These are phyloP conservation scores for Sphenopsis melanotis DNA, from an alignment of 2,797 vertebrate species.

Conservation along the genomic window DNA sequence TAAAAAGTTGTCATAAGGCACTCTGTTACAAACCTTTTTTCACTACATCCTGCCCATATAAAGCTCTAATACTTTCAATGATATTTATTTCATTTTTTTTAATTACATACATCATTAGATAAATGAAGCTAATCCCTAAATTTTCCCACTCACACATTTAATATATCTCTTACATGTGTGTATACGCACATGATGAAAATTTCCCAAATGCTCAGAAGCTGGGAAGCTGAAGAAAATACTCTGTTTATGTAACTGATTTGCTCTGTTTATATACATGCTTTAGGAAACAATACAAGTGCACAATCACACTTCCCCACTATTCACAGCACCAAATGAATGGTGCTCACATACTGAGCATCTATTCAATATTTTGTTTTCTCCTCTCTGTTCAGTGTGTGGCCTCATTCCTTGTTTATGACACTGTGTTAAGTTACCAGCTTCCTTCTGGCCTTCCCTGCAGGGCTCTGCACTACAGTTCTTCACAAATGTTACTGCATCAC, in stretches of 20 bases:
- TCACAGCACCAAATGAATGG: slow-evolving; percentile 6
- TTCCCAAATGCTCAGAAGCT: background rate
- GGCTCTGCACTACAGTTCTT: background rate
- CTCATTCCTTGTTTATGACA: slow-evolving; percentile 18
- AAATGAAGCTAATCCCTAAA: background rate
- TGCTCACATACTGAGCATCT: slow-evolving; percentile 4
- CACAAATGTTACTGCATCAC: background rate
- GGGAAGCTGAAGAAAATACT: background rate
- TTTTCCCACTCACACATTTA: background rate
- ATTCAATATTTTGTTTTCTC: slow-evolving; percentile 52
- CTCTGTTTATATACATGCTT: background rate
- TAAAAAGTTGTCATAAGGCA: background rate
- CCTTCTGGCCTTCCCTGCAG: background rate
- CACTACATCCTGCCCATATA: background rate
- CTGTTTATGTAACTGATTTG: background rate
- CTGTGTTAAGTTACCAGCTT: background rate
- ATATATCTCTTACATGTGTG: background rate
- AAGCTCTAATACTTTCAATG: background rate
- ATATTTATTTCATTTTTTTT: background rate
- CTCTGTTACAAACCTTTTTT: background rate
- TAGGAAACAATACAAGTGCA: background rate
- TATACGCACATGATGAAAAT: background rate
- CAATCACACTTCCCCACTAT: background rate
- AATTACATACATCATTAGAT: background rate
- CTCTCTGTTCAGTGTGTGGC: slow-evolving; percentile 12